A percentile compares a stretch with the other conserved stretches of the same genome.
These are phyloP conservation scores for Paraescarpia echinospica DNA, from an alignment of 1,140 invertebrate genomes.

Conservation along the genomic window DNA sequence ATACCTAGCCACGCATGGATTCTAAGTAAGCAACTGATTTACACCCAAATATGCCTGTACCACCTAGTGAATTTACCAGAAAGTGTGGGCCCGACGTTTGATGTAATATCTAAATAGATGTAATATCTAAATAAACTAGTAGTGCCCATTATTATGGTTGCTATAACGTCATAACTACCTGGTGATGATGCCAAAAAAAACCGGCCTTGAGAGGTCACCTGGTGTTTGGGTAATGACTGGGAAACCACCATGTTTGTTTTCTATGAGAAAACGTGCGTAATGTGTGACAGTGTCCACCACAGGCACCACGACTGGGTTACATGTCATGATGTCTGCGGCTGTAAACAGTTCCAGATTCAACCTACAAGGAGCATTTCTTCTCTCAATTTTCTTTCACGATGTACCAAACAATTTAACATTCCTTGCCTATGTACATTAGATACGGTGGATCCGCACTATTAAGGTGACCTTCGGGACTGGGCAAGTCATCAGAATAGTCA, in stretches of 20 bases:
- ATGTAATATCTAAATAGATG: too few relatives aligned
- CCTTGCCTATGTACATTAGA: too few relatives aligned
- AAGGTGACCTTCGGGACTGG: too few relatives aligned
- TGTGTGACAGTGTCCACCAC: slow-evolving; percentile 34
- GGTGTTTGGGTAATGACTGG: slow-evolving; percentile 34
- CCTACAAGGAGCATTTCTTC: slow-evolving; percentile 38
- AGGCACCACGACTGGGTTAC: slow-evolving; percentile 2
- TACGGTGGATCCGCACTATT: too few relatives aligned
- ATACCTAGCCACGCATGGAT: too few relatives aligned
- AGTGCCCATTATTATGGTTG: neutral
- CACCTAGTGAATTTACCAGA: too few relatives aligned
- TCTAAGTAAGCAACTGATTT: too few relatives aligned
- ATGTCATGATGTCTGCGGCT: slow-evolving; percentile 28
- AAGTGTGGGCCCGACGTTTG: too few relatives aligned
- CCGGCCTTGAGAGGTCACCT: neutral
- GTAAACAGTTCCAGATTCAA: slow-evolving; percentile 55
- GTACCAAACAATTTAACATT: neutral
- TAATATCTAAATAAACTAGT: too few relatives aligned
- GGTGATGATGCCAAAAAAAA: slow-evolving; percentile 31
- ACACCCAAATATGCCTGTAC: too few relatives aligned
- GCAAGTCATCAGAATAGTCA: too few relatives aligned
- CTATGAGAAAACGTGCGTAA: slow-evolving; percentile 39
- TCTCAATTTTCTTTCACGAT: slow-evolving; percentile 36
- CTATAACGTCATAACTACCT: neutral
- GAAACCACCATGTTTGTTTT: slow-evolving; percentile 46